Evolutionary conservation across 2,797 vertebrate species (phyloP).

Genomic region (Enteromius argenteus): DNA sequence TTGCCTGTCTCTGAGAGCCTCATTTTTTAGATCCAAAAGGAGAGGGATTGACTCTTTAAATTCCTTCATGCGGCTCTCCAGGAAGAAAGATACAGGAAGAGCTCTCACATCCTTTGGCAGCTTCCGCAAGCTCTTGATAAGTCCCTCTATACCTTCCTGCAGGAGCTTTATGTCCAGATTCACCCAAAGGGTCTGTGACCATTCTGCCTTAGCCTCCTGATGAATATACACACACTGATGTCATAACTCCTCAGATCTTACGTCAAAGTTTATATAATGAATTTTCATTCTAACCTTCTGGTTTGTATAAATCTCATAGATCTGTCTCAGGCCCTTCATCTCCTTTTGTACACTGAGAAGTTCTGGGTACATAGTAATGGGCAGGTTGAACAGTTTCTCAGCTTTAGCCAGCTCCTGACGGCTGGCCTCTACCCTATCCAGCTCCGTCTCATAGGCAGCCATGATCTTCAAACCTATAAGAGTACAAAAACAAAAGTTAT

Average conservation of each 20-base stretch:
- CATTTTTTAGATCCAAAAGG: conserved; percentile 91
- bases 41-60: conserved; percentile 93
- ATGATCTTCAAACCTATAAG: conserved; percentile 83
- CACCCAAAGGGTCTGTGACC: conserved; percentile 94
- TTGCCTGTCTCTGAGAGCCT: conserved; percentile 92
- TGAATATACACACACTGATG: conserved; percentile 19
- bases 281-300: conserved; percentile 79
- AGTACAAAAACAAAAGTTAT: conserved; percentile 33
- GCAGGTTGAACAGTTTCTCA: conserved; percentile 90
- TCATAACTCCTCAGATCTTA: neutral
- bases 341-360: conserved; percentile 87
- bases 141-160: conserved; percentile 88
- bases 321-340: conserved; percentile 82
- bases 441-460: conserved; percentile 81
- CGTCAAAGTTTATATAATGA: neutral
- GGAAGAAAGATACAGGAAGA: conserved; percentile 81
- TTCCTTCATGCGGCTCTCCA: conserved; percentile 90
- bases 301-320: conserved; percentile 86
- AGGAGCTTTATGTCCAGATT: conserved; percentile 90
- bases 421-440: conserved; percentile 78
- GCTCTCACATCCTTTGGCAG: conserved; percentile 83
- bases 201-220: conserved; percentile 88
- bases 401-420: conserved; percentile 83
- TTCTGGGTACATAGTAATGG: conserved; percentile 83
- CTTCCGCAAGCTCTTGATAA: conserved; percentile 83